A percentile compares a stretch with the other conserved stretches of the same genome.
These are phyloP conservation scores for Laspeyria flexula DNA, from an alignment of 2,888 invertebrate species.

Conservation along the genomic window DNA sequence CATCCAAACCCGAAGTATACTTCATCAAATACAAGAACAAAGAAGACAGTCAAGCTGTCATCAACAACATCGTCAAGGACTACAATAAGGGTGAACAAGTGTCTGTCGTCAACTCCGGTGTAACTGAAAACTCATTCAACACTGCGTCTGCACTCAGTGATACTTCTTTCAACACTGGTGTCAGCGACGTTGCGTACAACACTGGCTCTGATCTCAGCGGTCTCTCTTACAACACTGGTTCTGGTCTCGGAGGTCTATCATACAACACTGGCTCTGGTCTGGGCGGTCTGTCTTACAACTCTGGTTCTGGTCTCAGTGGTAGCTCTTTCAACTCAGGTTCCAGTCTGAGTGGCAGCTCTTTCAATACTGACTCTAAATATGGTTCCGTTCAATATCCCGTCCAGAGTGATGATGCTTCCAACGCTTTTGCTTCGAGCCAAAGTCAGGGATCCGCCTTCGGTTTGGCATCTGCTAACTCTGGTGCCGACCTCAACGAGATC, in stretches of 20 bases:
- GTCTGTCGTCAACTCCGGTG: slow-evolving; percentile 23
- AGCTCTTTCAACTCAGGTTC: background rate
- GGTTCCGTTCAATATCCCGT: background rate
- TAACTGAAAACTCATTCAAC: background rate
- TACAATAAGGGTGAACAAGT: slow-evolving; percentile 59
- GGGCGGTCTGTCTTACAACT: background rate
- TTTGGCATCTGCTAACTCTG: slow-evolving; percentile 12
- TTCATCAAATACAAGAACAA: slow-evolving; percentile 92
- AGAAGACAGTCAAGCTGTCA: slow-evolving; percentile 77
- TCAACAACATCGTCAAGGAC: slow-evolving; percentile 77
- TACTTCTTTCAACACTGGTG: background rate
- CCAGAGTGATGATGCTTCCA: slow-evolving; percentile 1
- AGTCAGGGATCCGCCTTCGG: background rate
- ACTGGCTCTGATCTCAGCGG: background rate
- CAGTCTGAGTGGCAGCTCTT: background rate
- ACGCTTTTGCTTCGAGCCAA: slow-evolving; percentile 8
- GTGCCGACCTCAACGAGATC: slow-evolving; percentile 15
- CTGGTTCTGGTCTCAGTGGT: background rate
- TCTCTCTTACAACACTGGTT: background rate
- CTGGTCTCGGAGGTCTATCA: background rate
- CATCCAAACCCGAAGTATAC: slow-evolving; percentile 91
- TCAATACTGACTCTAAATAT: background rate
- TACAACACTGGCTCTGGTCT: background rate
- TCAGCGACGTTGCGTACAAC: background rate
- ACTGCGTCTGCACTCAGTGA: background rate